Evolutionary conservation across 1,140 invertebrate species (phyloP).

Genomic region (Cyrtorhinus lividipennis): DNA sequence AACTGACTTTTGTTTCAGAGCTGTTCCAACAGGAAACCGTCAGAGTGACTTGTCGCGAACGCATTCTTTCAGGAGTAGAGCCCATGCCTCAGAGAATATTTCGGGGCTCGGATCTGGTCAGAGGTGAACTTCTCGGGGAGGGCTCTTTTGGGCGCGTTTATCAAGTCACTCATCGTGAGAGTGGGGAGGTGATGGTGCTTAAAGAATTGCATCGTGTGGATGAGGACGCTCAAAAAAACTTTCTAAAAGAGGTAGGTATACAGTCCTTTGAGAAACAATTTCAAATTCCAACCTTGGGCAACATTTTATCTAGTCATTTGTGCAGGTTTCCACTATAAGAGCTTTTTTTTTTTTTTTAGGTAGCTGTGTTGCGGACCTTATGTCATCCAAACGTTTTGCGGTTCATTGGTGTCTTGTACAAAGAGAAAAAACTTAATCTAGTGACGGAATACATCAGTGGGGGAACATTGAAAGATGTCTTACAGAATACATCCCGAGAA

Average conservation of each 20-base stretch:
- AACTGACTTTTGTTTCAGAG: too few species aligned
- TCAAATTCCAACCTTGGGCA: not conserved
- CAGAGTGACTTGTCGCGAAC: constrained; percentile 63
- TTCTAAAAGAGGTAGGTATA: constrained; percentile 68
- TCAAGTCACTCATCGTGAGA: constrained; percentile 78
- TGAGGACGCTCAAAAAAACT: constrained; percentile 85
- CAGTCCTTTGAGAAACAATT: constrained; percentile 12
- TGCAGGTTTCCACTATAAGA: too few species aligned
- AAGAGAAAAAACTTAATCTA: constrained; percentile 78
- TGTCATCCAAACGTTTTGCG: constrained; percentile 79
- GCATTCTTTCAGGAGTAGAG: constrained; percentile 72
- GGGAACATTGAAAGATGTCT: constrained; percentile 71
- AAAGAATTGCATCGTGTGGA: constrained; percentile 88
- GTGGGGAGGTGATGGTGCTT: constrained; percentile 85
- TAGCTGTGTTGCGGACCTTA: constrained; percentile 72
- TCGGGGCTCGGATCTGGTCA: constrained; percentile 71
- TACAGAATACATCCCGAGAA: constrained; percentile 51
- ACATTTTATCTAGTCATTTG: too few species aligned
- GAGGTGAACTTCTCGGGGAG: constrained; percentile 77
- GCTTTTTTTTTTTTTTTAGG: constrained; percentile 35
- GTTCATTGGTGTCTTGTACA: constrained; percentile 87
- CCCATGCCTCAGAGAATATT: constrained; percentile 70
- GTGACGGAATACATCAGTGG: constrained; percentile 85
- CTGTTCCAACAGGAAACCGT: constrained; percentile 30
- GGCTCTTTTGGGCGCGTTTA: constrained; percentile 88